A percentile compares a stretch with the other conserved stretches of the same genome.
Evolutionary conservation across 2,888 invertebrate species (phyloP).

Genomic region (Drosophila affinis): DNA sequence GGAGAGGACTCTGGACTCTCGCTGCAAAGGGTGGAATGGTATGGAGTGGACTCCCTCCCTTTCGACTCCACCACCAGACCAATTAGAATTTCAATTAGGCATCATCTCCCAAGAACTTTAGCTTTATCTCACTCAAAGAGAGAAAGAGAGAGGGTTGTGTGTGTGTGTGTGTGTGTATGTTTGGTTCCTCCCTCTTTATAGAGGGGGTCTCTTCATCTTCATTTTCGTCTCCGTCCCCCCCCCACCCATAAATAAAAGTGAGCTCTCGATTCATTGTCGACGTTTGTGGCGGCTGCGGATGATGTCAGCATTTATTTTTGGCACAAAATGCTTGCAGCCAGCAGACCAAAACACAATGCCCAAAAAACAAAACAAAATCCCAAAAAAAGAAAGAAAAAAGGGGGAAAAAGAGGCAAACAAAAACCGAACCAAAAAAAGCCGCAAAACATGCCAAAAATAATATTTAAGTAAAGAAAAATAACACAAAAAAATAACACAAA

Average conservation of each 20-base stretch:
- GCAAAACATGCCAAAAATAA: constrained; percentile 79
- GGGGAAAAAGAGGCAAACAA: constrained; percentile 41
- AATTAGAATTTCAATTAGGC: constrained; percentile 61
- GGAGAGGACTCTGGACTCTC: constrained; percentile 33
- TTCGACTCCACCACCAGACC: constrained; percentile 26
- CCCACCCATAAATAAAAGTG: constrained; percentile 61
- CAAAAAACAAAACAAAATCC: constrained; percentile 24
- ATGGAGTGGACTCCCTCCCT: constrained; percentile 2
- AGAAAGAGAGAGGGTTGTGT: not conserved
- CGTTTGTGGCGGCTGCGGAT: constrained; percentile 49
- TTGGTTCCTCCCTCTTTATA: constrained; percentile 2
- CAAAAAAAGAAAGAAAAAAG: constrained; percentile 6
- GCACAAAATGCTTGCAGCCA: constrained; percentile 61
- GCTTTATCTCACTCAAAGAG: constrained; percentile 47
- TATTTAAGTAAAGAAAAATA: constrained; percentile 52
- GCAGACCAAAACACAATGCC: constrained; percentile 41
- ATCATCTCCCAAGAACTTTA: constrained; percentile 20
- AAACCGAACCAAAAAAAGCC: constrained; percentile 67
- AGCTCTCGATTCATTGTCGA: constrained; percentile 59
- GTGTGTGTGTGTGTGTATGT: constrained; percentile 10
- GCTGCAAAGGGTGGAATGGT: constrained; percentile 1
- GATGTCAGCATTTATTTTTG: constrained; percentile 78
- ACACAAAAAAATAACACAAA: constrained; percentile 4
- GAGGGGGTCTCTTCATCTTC: not conserved
- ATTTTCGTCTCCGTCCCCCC: not conserved